phyloP scores from a whole-genome alignment of 2,888 invertebrate species.

The Iselma pallidipennis region DNA sequence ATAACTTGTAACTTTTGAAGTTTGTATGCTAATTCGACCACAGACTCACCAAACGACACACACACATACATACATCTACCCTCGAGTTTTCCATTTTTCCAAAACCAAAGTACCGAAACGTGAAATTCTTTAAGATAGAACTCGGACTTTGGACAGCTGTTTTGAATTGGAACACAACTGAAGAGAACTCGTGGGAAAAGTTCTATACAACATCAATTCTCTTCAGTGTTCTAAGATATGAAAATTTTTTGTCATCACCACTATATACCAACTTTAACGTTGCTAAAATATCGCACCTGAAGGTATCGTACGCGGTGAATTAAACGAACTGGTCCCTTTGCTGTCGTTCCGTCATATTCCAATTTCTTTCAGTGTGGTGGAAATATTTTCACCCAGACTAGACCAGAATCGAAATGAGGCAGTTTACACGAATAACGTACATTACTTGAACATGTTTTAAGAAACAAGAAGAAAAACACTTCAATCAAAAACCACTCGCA shows the following conservation, averaged over 20 bases:
- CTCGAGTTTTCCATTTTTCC: too few species aligned
- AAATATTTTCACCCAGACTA: not conserved
- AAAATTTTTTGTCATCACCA: not conserved
- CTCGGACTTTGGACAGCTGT: not conserved
- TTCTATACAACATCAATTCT: not conserved
- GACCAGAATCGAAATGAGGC: not conserved
- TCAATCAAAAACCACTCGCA: not conserved
- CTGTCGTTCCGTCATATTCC: not conserved
- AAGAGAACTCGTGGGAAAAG: not conserved
- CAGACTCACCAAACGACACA: slow-evolving; percentile 16
- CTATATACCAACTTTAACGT: not conserved
- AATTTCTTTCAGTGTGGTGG: not conserved
- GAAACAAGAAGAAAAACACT: not conserved
- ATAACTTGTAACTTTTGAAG: slow-evolving; percentile 47
- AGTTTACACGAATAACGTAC: not conserved
- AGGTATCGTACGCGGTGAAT: not conserved
- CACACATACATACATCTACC: not conserved
- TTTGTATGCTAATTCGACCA: slow-evolving; percentile 53
- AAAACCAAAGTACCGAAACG: not conserved
- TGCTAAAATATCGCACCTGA: not conserved
- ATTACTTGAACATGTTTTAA: not conserved
- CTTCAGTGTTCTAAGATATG: not conserved
- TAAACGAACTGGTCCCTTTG: not conserved
- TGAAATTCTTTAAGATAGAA: not conserved
- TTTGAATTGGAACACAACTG: not conserved